These are phyloP conservation scores for Lucifuga dentata DNA, from an alignment of 2,113 vertebrate species.

Conservation along the genomic window DNA sequence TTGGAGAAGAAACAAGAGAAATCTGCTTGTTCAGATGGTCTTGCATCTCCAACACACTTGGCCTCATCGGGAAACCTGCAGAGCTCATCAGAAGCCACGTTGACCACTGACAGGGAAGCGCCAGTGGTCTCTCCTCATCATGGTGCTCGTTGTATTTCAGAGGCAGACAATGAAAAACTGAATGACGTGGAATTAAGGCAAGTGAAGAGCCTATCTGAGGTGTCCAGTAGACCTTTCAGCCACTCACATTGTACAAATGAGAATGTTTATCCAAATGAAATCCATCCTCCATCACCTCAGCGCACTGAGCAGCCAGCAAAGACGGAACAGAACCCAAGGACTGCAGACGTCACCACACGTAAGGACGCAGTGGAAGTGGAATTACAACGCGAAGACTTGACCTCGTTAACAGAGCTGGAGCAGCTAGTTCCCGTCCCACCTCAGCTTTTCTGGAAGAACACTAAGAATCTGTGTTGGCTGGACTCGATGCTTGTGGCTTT, in stretches of 20 bases:
- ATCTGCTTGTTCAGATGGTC: background rate
- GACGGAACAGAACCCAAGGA: background rate
- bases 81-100: constrained; percentile 3
- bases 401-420: background rate
- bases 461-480: constrained; percentile 89
- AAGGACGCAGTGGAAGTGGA: background rate
- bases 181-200: too few species aligned
- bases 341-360: background rate
- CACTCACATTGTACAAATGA: background rate
- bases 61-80: constrained; percentile 4
- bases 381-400: constrained; percentile 5
- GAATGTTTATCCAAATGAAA: background rate
- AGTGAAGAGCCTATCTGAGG: background rate
- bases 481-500: constrained; percentile 89
- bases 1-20: background rate
- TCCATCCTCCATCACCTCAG: background rate
- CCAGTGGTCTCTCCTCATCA: background rate
- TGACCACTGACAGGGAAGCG: background rate
- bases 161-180: background rate
- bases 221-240: background rate
- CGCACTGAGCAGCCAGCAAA: background rate
- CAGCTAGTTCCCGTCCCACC: constrained; percentile 48
- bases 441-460: constrained; percentile 89
- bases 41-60: background rate
- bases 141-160: background rate